These are phyloP conservation scores for Diadema setosum DNA, from an alignment of 35 echinoderm and acorn worm genomes.

Conservation along the genomic window DNA sequence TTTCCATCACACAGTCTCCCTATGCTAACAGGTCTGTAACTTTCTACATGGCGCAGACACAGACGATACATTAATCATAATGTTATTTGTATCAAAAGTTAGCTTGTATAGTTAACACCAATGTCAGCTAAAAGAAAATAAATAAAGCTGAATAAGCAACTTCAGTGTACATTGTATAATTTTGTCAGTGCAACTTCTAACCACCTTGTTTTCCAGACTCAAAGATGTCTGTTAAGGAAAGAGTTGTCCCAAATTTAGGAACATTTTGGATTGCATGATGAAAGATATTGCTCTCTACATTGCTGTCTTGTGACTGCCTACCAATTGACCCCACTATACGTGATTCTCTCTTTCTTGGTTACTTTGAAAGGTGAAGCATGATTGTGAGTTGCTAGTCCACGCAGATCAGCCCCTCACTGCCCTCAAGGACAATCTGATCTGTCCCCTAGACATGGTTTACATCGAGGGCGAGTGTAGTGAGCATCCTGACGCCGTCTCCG, in stretches of 20 bases:
- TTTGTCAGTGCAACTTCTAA: too few species aligned
- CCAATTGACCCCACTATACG: background rate
- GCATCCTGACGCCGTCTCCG: constrained; percentile 35
- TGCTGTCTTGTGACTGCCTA: background rate
- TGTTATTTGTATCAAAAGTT: too few species aligned
- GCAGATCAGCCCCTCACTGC: constrained; percentile 43
- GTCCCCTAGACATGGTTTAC: constrained; percentile 62
- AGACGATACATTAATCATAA: too few species aligned
- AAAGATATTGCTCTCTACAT: background rate
- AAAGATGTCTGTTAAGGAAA: background rate
- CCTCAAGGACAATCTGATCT: constrained; percentile 48
- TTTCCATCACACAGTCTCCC: too few species aligned
- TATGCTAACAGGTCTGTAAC: too few species aligned
- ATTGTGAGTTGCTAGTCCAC: constrained; percentile 69
- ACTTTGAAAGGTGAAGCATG: background rate
- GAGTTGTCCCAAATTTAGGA: background rate
- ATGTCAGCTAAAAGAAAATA: too few species aligned
- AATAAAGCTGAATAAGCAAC: too few species aligned
- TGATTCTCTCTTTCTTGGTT: background rate
- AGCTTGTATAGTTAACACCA: too few species aligned
- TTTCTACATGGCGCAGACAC: too few species aligned
- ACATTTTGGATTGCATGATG: background rate
- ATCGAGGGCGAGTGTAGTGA: constrained; percentile 65
- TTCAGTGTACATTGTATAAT: too few species aligned
- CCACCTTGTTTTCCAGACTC: background rate